Conservation (phyloP, 37 sponge, comb jelly and placozoan genomes). For the Chondrilla cf. caribensis region DNA sequence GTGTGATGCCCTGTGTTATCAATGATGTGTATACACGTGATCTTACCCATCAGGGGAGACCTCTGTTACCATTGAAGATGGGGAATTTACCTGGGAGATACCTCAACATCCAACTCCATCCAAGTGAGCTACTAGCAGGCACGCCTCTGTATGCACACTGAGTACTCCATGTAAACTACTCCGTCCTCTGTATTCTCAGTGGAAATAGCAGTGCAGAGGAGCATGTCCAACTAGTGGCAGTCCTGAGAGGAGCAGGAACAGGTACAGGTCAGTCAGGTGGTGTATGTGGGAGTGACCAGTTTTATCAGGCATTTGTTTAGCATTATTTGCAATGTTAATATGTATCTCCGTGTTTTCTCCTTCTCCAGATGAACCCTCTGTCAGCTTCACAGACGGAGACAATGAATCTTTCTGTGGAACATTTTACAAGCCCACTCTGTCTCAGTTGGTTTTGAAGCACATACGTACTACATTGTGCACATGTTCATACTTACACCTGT, state of each 20-base stretch:
- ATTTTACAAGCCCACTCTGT: constrained; percentile 37
- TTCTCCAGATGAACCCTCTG: constrained; percentile 42
- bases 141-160: too few relatives aligned
- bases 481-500: neutral
- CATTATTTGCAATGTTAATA: too few relatives aligned
- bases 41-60: constrained; percentile 24
- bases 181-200: too few relatives aligned
- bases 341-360: too few relatives aligned
- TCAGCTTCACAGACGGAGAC: constrained; percentile 41
- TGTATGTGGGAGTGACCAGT: too few relatives aligned
- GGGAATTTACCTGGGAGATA: constrained; percentile 79
- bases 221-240: constrained; percentile 60
- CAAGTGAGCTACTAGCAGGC: constrained; percentile 24
- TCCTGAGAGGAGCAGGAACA: constrained; percentile 83
- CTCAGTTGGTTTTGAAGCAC: constrained; percentile 29
- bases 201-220: too few relatives aligned
- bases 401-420: constrained; percentile 78
- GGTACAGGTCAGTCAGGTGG: too few relatives aligned
- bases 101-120: constrained; percentile 22
- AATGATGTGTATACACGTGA: neutral
- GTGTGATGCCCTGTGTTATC: too few relatives aligned
- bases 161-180: too few relatives aligned
- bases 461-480: neutral
- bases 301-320: too few relatives aligned
- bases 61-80: constrained; percentile 47